Conservation (phyloP, 2,888 invertebrate species). For the Bombyx huttoni region DNA sequence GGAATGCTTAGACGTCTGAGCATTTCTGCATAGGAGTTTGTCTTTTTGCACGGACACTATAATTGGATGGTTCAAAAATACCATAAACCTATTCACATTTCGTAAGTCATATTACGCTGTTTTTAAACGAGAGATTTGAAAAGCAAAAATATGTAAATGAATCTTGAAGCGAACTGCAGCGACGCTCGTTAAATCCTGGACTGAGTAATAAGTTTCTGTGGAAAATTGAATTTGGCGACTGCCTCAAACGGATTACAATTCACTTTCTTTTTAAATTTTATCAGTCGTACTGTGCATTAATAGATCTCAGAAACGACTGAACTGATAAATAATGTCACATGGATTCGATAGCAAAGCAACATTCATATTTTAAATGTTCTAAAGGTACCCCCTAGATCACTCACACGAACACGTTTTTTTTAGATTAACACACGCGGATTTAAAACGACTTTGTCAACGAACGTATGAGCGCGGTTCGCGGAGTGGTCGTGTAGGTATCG, state of each 20-base stretch:
- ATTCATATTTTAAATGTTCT: too few relatives aligned
- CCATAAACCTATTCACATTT: slow-evolving; percentile 26
- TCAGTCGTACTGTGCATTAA: neutral
- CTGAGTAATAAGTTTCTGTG: slow-evolving; percentile 18
- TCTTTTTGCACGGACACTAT: slow-evolving; percentile 30
- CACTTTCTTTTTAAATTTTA: slow-evolving; percentile 15
- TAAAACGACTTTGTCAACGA: slow-evolving; percentile 4
- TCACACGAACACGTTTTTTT: too few relatives aligned
- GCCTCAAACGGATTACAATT: slow-evolving; percentile 27
- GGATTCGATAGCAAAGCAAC: too few relatives aligned
- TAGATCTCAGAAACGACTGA: too few relatives aligned
- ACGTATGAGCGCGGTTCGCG: slow-evolving; percentile 7
- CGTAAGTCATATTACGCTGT: slow-evolving; percentile 3
- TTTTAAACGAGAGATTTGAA: neutral
- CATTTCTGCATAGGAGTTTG: slow-evolving; percentile 34
- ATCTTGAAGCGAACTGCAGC: slow-evolving; percentile 22
- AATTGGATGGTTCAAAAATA: slow-evolving; percentile 30
- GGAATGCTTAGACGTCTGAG: slow-evolving; percentile 46
- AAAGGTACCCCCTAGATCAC: too few relatives aligned
- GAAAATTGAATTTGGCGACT: slow-evolving; percentile 29
- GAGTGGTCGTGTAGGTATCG: slow-evolving; percentile 25
- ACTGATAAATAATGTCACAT: too few relatives aligned
- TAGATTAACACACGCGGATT: slow-evolving; percentile 20
- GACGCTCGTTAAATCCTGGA: slow-evolving; percentile 15
- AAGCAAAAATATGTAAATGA: neutral